Evolutionary conservation across 2,888 invertebrate species (phyloP).

Genomic region (Athrips mouffetella): DNA sequence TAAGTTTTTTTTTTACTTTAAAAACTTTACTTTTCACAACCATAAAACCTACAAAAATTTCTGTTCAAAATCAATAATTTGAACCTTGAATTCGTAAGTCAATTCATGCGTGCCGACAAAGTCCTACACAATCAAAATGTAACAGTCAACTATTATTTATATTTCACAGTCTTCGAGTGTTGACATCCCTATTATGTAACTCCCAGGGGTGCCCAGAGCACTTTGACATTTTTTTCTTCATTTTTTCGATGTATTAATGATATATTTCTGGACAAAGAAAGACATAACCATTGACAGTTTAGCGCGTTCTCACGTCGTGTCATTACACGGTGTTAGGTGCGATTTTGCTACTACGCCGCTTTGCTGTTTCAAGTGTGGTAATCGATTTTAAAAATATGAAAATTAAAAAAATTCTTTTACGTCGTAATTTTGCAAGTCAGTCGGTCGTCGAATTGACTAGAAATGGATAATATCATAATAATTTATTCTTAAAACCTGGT

Average conservation of each 20-base stretch:
- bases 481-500: too few species aligned
- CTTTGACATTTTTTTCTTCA: slow-evolving; percentile 61
- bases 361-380: slow-evolving; percentile 5
- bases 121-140: slow-evolving; percentile 50
- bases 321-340: slow-evolving; percentile 69
- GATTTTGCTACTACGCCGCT: slow-evolving; percentile 39
- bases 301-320: slow-evolving; percentile 61
- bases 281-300: slow-evolving; percentile 68
- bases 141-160: slow-evolving; percentile 64
- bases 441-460: too few species aligned
- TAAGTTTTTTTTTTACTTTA: too few species aligned
- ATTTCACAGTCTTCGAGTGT: slow-evolving; percentile 68
- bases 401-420: background rate
- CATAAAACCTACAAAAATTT: slow-evolving; percentile 20
- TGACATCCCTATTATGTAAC: slow-evolving; percentile 73
- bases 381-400: slow-evolving; percentile 3
- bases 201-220: slow-evolving; percentile 61
- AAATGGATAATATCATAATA: too few species aligned
- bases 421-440: too few species aligned
- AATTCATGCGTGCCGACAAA: slow-evolving; percentile 67
- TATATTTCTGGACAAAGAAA: slow-evolving; percentile 67
- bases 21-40: slow-evolving; percentile 6
- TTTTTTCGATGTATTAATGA: slow-evolving; percentile 69
- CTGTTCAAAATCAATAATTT: slow-evolving; percentile 60
- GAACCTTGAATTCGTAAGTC: slow-evolving; percentile 31